Evolutionary conservation across 1,140 invertebrate genomes (phyloP).

Genomic region (Hylyphantes graminicola): DNA sequence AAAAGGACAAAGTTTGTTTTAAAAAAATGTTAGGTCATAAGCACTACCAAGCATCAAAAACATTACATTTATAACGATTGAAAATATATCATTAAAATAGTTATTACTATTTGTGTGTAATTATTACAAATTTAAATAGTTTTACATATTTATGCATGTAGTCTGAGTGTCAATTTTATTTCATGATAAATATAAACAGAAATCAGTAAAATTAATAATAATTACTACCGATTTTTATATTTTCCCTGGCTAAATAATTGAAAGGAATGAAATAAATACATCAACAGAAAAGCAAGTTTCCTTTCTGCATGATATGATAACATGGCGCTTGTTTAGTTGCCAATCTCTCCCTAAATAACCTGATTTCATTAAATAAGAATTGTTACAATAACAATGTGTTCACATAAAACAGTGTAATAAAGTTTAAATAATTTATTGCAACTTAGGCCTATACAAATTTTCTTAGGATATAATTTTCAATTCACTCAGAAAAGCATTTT

Average conservation of each 20-base stretch:
- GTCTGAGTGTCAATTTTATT: neutral
- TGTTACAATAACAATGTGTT: constrained; percentile 11
- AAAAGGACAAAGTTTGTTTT: too few relatives aligned
- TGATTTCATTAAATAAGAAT: neutral
- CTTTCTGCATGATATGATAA: neutral
- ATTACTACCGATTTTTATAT: neutral
- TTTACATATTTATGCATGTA: neutral
- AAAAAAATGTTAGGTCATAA: too few relatives aligned
- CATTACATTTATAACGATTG: neutral
- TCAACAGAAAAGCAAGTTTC: neutral
- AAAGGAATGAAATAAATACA: constrained; percentile 14
- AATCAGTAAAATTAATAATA: neutral
- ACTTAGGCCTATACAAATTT: constrained; percentile 53
- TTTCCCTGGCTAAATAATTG: neutral
- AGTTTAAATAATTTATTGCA: constrained; percentile 54
- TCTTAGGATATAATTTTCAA: constrained; percentile 4
- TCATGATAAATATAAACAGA: neutral
- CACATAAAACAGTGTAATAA: constrained; percentile 8
- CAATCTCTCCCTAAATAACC: neutral
- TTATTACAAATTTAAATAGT: neutral
- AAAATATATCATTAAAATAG: neutral
- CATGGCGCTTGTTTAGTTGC: neutral
- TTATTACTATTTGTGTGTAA: neutral
- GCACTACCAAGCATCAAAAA: too few relatives aligned
- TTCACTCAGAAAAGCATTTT: constrained; percentile 29